These are phyloP conservation scores for Trididemnum nubilum DNA, from an alignment of 23 tunicate species.

Conservation along the genomic window DNA sequence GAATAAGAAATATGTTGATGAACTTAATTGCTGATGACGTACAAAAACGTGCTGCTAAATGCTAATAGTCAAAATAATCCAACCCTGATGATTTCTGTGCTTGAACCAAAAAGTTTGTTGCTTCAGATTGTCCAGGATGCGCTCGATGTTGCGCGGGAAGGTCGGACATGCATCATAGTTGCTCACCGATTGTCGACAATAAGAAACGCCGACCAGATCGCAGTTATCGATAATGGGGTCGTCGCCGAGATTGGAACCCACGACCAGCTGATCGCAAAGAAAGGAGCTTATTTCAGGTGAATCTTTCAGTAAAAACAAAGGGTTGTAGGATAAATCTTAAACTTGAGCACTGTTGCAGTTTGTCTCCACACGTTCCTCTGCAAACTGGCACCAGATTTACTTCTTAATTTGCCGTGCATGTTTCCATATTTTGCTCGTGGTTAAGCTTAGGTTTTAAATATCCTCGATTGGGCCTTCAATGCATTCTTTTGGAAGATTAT, in stretches of 20 bases:
- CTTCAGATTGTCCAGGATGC: constrained; percentile 83
- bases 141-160: constrained; percentile 60
- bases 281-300: constrained; percentile 59
- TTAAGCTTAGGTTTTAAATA: no score
- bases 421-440: no score
- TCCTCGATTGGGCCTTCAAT: no score
- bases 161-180: constrained; percentile 64
- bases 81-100: not conserved
- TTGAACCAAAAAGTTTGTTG: not conserved
- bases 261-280: constrained; percentile 50
- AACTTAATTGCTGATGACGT: no score
- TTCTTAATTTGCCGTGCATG: no score
- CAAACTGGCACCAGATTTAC: no score
- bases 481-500: no score
- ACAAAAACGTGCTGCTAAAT: no score
- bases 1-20: no score
- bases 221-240: constrained; percentile 67
- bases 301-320: not conserved
- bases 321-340: not conserved
- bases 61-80: no score
- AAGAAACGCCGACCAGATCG: constrained; percentile 65
- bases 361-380: no score
- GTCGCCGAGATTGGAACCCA: constrained; percentile 70
- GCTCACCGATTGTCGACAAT: constrained; percentile 84
- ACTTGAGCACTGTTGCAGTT: not conserved